Base-by-base conservation (phyloP, 2,888 invertebrate genomes). In the Plemyria rubiginata region DNA sequence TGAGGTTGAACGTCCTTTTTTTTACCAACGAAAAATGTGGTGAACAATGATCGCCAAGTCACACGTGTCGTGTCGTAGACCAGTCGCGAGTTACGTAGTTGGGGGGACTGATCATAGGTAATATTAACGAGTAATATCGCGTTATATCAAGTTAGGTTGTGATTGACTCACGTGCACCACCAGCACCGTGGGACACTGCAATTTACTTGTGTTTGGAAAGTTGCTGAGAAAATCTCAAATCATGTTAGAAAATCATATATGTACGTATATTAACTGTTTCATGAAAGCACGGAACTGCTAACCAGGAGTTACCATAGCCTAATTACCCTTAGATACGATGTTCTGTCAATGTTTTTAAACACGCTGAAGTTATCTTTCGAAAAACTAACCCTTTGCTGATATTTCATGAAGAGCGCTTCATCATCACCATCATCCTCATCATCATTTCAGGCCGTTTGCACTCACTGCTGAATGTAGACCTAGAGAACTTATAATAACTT, bases 111-210 rank as follows among this genome's bases (percentile, higher is more conserved):
- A 38, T 11, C 36, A 38, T 38, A 38, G n/a, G n/a, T 11, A 11
- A 3, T 11, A 38, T 11, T 52, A 43, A 50, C 53, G 32, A 28
- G 16, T 28, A 29, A 55, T 32, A 62, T 62, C 53, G 54, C 22
- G 45, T 57, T 58, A 55, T 16, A 45, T 50, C 15, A 29, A 36
- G 32, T 50, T 0, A 50, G 11, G 11, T 15, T 15, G 55, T 67
- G 67, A 67, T 67, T 66, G 60, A 32, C 55, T 55, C 62, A 68
- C 70, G 68, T 68, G 68, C 62, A 60, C 63, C 62, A 61, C 70
- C 62, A 60, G 62, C 62, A 61, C 70, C 68, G 68, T 70, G 70
- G 60, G 70, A 70, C 63, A 41, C 15, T 41, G 55, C 28, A 48
- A 60, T 55, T 49, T 58, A 15, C 32, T 52, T 55, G 36, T 54